Evolutionary conservation across 2,797 vertebrate genomes (phyloP).

Genomic region (Mastacembelus armatus): DNA sequence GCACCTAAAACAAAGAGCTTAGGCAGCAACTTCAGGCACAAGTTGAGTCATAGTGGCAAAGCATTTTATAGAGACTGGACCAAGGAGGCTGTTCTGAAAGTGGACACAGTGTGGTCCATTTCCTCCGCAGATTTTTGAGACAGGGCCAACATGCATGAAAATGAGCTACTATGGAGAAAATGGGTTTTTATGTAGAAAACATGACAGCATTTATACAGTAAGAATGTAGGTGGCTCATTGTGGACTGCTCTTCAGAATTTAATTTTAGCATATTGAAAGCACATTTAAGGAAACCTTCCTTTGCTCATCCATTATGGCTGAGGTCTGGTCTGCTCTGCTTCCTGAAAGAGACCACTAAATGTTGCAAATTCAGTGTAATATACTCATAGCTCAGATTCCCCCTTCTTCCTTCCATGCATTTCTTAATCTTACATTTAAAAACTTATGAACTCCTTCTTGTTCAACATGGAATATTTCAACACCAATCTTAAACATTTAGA

Average conservation of each 20-base stretch:
- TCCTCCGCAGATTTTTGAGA: conserved; percentile 67
- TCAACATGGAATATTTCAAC: conserved; percentile 14
- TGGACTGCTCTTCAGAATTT: conserved; percentile 49
- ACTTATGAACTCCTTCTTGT: conserved; percentile 15
- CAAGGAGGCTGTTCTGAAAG: conserved; percentile 65
- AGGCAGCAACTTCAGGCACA: conserved; percentile 63
- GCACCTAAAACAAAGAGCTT: conserved; percentile 69
- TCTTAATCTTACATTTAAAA: conserved; percentile 39
- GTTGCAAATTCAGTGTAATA: conserved; percentile 41
- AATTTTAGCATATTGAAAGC: conserved; percentile 59
- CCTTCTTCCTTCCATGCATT: background rate
- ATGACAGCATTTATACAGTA: conserved; percentile 54
- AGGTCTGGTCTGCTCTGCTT: conserved; percentile 32
- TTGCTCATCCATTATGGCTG: conserved; percentile 59
- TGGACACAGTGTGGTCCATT: conserved; percentile 65
- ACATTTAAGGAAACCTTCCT: conserved; percentile 55
- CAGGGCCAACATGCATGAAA: conserved; percentile 51
- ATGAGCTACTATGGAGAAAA: conserved; percentile 60
- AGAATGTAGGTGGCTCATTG: conserved; percentile 55
- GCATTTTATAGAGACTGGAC: conserved; percentile 72
- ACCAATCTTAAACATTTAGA: conserved; percentile 28
- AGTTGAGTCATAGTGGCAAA: conserved; percentile 50
- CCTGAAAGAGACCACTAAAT: conserved; percentile 35
- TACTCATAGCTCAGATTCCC: conserved; percentile 19
- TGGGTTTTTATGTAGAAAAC: conserved; percentile 48